These are phyloP conservation scores for Drosophila fuyamai DNA, from an alignment of 1,140 invertebrate species.

Conservation along the genomic window DNA sequence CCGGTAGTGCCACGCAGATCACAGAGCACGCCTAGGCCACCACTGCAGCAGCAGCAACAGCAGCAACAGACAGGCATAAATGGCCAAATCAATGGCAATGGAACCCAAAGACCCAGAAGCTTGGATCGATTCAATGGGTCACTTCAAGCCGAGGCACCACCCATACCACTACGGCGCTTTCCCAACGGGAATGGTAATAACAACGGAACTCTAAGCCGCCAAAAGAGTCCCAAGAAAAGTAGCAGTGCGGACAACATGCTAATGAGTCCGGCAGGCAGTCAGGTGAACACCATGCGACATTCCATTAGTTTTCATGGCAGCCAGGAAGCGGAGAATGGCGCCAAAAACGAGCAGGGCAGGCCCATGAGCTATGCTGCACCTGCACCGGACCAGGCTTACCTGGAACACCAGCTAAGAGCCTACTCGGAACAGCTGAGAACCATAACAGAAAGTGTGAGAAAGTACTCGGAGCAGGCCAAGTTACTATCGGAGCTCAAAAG, in stretches of 20 bases:
- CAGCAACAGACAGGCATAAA: constrained; percentile 48
- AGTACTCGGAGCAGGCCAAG: constrained; percentile 84
- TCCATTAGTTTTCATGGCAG: constrained; percentile 78
- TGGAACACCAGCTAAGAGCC: constrained; percentile 81
- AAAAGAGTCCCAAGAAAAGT: constrained; percentile 64
- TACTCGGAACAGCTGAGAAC: constrained; percentile 83
- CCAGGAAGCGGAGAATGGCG: constrained; percentile 30
- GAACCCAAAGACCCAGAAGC: constrained; percentile 72
- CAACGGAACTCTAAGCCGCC: constrained; percentile 43
- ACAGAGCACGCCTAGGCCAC: constrained; percentile 74
- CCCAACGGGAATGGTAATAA: constrained; percentile 50
- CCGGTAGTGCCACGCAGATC: constrained; percentile 77
- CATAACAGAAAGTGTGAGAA: constrained; percentile 83
- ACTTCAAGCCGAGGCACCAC: constrained; percentile 56
- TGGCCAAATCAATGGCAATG: constrained; percentile 69
- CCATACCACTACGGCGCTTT: constrained; percentile 75
- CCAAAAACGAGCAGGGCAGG: constrained; percentile 45
- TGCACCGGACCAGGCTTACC: constrained; percentile 76
- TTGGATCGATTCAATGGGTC: constrained; percentile 76
- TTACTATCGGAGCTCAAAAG: constrained; percentile 80
- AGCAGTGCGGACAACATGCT: constrained; percentile 66
- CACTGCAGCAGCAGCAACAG: constrained; percentile 50
- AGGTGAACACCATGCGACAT: constrained; percentile 68
- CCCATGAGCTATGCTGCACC: constrained; percentile 78
- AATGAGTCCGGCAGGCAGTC: constrained; percentile 29